A percentile compares a stretch with the other conserved stretches of the same genome.
Conservation (phyloP, 2,888 invertebrate genomes). For the Rotaria sp. region DNA sequence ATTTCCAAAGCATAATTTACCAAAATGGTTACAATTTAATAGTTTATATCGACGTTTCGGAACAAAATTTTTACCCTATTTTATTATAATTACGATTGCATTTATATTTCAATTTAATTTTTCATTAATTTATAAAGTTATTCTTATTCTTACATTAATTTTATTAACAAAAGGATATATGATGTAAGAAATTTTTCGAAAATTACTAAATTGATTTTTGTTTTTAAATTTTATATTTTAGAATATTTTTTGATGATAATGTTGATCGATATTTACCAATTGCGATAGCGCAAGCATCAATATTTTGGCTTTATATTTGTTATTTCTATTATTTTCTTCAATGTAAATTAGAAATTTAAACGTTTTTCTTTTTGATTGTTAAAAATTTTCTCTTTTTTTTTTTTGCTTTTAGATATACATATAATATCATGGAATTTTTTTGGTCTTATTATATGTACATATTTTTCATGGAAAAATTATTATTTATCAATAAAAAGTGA, state of each 20-base stretch:
- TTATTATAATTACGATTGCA: conserved; percentile 40
- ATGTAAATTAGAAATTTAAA: background rate
- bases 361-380: background rate
- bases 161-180: background rate
- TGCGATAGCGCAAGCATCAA: conserved; percentile 84
- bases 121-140: background rate
- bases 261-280: conserved; percentile 79
- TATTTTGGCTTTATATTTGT: conserved; percentile 89
- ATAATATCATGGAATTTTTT: background rate
- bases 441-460: background rate
- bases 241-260: conserved; percentile 73
- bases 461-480: conserved; percentile 66
- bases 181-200: background rate
- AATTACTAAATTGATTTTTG: no score
- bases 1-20: background rate
- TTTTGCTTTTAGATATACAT: background rate
- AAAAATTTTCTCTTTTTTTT: background rate
- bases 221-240: conserved; percentile 44
- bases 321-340: conserved; percentile 61
- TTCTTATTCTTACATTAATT: background rate
- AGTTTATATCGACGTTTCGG: conserved; percentile 42
- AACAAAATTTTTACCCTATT: conserved; percentile 40
- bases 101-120: background rate
- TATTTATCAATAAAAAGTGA: conserved; percentile 83
- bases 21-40: background rate